phyloP scores from a whole-genome alignment of 1,140 invertebrate genomes.

The Drosophila obscura region DNA sequence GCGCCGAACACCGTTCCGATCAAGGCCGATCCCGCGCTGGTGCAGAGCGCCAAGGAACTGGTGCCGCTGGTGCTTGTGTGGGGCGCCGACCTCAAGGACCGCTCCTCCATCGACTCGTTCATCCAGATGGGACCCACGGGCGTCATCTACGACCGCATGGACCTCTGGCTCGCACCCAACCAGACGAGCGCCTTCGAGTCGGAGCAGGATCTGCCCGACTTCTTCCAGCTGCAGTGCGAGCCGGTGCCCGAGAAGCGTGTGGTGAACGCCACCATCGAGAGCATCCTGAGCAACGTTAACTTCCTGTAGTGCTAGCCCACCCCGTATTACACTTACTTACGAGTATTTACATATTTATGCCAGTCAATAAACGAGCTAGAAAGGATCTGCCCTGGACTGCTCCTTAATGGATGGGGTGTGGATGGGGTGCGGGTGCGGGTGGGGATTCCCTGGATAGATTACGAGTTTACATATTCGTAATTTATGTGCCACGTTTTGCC shows the following conservation, averaged over 20 bases:
- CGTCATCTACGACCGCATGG: conserved; percentile 96
- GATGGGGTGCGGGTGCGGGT: no score
- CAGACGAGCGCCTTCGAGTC: conserved; percentile 58
- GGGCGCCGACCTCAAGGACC: conserved; percentile 96
- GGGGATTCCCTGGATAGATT: conserved; percentile 18
- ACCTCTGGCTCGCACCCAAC: conserved; percentile 85
- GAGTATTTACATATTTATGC: conserved; percentile 16
- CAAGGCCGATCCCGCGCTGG: conserved; percentile 90
- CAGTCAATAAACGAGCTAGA: conserved; percentile 50
- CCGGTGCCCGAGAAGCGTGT: conserved; percentile 17
- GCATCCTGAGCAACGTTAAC: conserved; percentile 78
- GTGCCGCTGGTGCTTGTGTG: conserved; percentile 95
- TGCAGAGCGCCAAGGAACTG: conserved; percentile 89
- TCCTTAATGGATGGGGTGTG: not conserved
- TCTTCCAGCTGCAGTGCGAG: conserved; percentile 73
- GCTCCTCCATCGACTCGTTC: conserved; percentile 91
- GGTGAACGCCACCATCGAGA: conserved; percentile 69
- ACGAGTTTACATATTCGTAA: conserved; percentile 17
- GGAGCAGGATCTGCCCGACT: conserved; percentile 72
- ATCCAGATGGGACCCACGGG: conserved; percentile 94
- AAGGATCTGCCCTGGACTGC: not conserved
- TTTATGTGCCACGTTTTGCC: conserved; percentile 26
- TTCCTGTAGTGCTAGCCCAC: conserved; percentile 50
- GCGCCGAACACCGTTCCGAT: conserved; percentile 96
- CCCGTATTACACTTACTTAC: conserved; percentile 3